phyloP scores from a whole-genome alignment of 1,140 invertebrate species.

The Bombus confusus region DNA sequence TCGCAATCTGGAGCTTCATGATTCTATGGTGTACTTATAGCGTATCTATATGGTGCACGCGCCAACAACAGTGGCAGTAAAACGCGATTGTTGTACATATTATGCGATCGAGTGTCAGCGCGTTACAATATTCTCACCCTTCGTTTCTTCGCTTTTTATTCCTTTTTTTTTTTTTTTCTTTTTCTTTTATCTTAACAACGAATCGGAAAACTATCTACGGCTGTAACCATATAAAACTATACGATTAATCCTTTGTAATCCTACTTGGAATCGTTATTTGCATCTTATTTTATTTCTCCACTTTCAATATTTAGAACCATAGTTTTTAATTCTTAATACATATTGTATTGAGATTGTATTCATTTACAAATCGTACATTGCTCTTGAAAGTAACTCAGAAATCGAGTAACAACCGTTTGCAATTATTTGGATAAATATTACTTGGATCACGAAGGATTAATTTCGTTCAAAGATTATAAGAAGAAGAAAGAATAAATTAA shows the following conservation, averaged over 20 bases:
- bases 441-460: neutral
- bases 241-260: neutral
- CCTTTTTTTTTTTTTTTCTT: no score
- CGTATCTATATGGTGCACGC: neutral
- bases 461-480: no score
- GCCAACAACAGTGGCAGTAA: slow-evolving; percentile 56
- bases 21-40: neutral
- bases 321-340: no score
- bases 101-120: slow-evolving; percentile 40
- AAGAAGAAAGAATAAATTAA: slow-evolving; percentile 6
- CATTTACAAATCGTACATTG: no score
- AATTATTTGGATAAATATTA: neutral
- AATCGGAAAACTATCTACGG: neutral
- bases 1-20: neutral
- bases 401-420: neutral
- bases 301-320: neutral
- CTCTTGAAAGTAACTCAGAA: no score
- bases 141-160: slow-evolving; percentile 11
- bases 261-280: neutral
- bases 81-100: slow-evolving; percentile 46
- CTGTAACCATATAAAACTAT: neutral
- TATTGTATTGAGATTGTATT: no score
- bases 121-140: slow-evolving; percentile 35
- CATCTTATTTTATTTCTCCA: neutral
- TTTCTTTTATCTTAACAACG: no score